Base-by-base conservation (phyloP, 2,888 invertebrate species). In the Drosophila planitibia region DNA sequence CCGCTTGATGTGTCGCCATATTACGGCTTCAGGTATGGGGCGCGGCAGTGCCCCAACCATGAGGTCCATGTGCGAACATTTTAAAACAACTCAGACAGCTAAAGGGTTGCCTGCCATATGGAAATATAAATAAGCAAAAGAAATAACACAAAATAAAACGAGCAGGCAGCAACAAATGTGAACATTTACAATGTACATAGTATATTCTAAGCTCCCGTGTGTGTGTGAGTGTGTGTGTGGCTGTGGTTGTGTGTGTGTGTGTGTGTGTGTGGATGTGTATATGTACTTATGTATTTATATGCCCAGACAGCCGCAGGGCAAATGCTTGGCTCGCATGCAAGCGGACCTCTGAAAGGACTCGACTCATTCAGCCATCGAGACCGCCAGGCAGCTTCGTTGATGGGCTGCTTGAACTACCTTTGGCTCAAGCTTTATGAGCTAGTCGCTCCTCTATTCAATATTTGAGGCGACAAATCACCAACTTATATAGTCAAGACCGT, bases 261-360 rank as follows among this genome's bases (percentile, higher is more conserved):
- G 32, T 49, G 47, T 35, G 32, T 33, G 32, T 49, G 47, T 35
- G 33, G 14, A 4, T 59, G 16, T 59, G 19, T 22, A 25, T 33
- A 19, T 47, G 44, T 35, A 33, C 32, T 2, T 30, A 53, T 61
- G 28, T 55, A 25, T 58, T 37, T 53, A 61, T 68, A 66, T 60
- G 71, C 64, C 70, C 74, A 81, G 81, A 77, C 81, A 71, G 81
- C 81, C 71, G 59, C 69, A 67, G 88, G 90, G 84, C 87, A 54
- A 89, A 84, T 84, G 90, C 74, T 82, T 66, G 60, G 49, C 70
- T 84, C 87, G 90, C 84, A 84, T 84, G 84, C 84, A 74, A 82
- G 74, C 69, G 73, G 68, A 88, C 76, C 41, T 39, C 62, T 88
- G 83, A 88, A 82, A 73, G 73, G 76, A 72, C 80, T 71, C 69